These are phyloP conservation scores for Epistrophella euchroma DNA, from an alignment of 2,888 invertebrate genomes.

Conservation along the genomic window DNA sequence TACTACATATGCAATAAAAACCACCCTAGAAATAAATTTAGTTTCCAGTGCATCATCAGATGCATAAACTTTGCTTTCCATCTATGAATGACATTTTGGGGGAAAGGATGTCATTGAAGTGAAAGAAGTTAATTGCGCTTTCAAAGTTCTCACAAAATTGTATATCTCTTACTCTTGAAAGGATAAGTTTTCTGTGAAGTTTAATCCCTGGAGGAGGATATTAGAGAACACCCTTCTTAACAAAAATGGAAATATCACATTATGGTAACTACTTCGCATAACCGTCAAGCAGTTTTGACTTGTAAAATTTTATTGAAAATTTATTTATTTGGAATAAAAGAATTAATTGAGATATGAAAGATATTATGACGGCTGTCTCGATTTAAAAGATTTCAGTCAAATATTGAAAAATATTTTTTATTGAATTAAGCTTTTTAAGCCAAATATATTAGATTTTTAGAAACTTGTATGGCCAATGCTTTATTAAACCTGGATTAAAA, in stretches of 20 bases:
- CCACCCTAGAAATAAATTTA: constrained; percentile 30
- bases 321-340: background rate
- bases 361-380: too few relatives aligned
- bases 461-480: too few relatives aligned
- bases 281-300: background rate
- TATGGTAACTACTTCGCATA: background rate
- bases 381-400: too few relatives aligned
- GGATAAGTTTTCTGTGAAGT: constrained; percentile 22
- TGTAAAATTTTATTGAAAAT: constrained; percentile 18
- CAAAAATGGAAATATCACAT: background rate
- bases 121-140: constrained; percentile 66
- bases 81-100: constrained; percentile 52
- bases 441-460: too few relatives aligned
- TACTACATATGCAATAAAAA: background rate
- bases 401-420: too few relatives aligned
- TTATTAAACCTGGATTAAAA: too few relatives aligned
- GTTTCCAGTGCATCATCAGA: constrained; percentile 30
- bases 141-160: constrained; percentile 49
- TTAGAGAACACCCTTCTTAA: background rate
- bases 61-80: constrained; percentile 25
- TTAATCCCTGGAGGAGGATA: constrained; percentile 4
- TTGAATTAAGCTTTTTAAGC: too few relatives aligned
- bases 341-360: background rate
- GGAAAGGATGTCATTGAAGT: constrained; percentile 56
- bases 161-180: constrained; percentile 25